These are phyloP conservation scores for Phorcus lineatus DNA, from an alignment of 2,888 invertebrate genomes.

Conservation along the genomic window DNA sequence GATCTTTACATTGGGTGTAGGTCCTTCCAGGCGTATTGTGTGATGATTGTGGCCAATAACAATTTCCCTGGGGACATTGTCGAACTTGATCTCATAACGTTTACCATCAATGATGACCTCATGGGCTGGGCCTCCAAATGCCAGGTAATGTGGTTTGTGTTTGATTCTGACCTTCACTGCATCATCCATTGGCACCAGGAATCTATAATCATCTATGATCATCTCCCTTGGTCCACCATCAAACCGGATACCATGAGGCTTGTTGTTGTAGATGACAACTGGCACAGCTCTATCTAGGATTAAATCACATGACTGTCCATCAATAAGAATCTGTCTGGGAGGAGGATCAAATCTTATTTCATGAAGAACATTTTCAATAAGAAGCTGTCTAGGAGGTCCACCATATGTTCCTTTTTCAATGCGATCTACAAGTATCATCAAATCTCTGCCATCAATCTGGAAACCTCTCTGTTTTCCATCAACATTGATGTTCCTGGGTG, in stretches of 20 bases:
- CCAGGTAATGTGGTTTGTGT: slow-evolving; percentile 65
- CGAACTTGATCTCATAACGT: slow-evolving; percentile 89
- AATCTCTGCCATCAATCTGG: slow-evolving; percentile 87
- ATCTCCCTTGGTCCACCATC: slow-evolving; percentile 95
- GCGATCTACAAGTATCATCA: slow-evolving; percentile 88
- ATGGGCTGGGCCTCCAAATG: slow-evolving; percentile 75
- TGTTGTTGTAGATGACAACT: slow-evolving; percentile 74
- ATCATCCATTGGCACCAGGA: slow-evolving; percentile 65
- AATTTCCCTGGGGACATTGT: slow-evolving; percentile 88
- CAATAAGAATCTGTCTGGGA: slow-evolving; percentile 92
- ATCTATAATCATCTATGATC: slow-evolving; percentile 89
- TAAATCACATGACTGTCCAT: slow-evolving; percentile 69
- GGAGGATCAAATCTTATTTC: slow-evolving; percentile 88
- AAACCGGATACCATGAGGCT: slow-evolving; percentile 83
- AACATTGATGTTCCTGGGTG: slow-evolving; percentile 81
- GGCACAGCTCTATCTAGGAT: slow-evolving; percentile 67
- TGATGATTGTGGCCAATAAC: slow-evolving; percentile 87
- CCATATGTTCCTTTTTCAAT: slow-evolving; percentile 83
- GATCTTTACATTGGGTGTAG: slow-evolving; percentile 94
- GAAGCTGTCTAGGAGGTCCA: slow-evolving; percentile 86
- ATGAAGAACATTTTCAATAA: slow-evolving; percentile 85
- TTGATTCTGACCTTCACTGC: slow-evolving; percentile 77
- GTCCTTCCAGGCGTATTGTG: slow-evolving; percentile 86
- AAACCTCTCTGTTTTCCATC: slow-evolving; percentile 88
- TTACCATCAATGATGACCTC: slow-evolving; percentile 74